Conservation (phyloP, 2,888 invertebrate genomes). For the Andrena haemorrhoa region DNA sequence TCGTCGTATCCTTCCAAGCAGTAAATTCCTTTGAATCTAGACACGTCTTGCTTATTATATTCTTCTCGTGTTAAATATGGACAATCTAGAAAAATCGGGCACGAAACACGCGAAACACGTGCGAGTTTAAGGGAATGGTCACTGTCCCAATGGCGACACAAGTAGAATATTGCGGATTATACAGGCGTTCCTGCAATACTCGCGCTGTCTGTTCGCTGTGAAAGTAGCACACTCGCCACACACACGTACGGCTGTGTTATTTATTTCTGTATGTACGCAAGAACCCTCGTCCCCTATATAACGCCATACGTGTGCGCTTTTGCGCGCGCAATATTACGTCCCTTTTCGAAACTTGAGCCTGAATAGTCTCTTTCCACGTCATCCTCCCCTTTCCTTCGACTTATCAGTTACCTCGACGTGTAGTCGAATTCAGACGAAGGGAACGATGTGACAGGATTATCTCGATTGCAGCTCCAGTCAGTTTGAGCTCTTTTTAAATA, state of each 20-base stretch:
- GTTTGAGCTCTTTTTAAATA: no score
- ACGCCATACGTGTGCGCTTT: constrained; percentile 17
- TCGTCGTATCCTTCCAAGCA: no score
- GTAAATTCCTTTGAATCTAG: no score
- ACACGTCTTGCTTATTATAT: neutral
- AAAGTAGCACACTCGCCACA: constrained; percentile 59
- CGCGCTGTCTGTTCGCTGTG: constrained; percentile 51
- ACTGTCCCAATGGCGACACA: constrained; percentile 46
- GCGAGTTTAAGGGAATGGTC: constrained; percentile 22
- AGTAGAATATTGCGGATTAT: constrained; percentile 74
- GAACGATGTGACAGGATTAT: no score
- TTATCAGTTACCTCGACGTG: constrained; percentile 5
- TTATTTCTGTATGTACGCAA: constrained; percentile 27
- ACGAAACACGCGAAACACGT: constrained; percentile 5
- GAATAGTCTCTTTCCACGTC: constrained; percentile 50
- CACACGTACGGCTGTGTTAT: constrained; percentile 24
- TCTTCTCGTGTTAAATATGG: constrained; percentile 37
- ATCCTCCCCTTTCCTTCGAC: constrained; percentile 5
- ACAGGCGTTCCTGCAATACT: constrained; percentile 61
- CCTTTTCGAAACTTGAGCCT: constrained; percentile 68
- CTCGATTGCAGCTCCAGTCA: no score
- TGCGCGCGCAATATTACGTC: constrained; percentile 70
- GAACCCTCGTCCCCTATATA: constrained; percentile 3
- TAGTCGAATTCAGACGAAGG: neutral
- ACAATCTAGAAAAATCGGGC: constrained; percentile 1